Evolutionary conservation across 2,888 invertebrate genomes (phyloP), one percentile per base, ranked within the genome.

Genomic region (Stomorhina lunata): DNA sequence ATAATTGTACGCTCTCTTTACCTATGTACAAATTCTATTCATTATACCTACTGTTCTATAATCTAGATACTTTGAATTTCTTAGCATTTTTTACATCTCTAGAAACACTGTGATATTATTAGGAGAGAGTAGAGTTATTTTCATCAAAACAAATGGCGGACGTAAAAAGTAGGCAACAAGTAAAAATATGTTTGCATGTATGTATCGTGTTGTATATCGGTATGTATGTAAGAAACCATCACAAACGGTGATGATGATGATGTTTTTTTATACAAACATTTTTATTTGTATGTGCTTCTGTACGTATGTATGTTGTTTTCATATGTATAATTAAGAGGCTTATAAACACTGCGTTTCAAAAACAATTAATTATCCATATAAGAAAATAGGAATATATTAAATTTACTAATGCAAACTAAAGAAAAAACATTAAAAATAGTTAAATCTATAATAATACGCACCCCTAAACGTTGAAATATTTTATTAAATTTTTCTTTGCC

Each of bases 401-500:
- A 50, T n/a, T 27, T 27, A 17, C 3, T 32, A 63, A 63, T 29
- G n/a, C n/a, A n/a, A n/a, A 65, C 15, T 43, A 59, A 29, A 22
- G 78, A 55, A 81, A 72, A 66, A 84, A 86, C 34, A 53, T 66
- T 61, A 63, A 59, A 34, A 59, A 71, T 73, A 71, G 77, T n/a
- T n/a, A n/a, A n/a, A n/a, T n/a, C n/a, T 6, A 69, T 59, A 69
- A 50, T 75, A 63, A 85, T 88, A 87, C 88, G 89, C 89, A 90
- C 91, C 90, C 89, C 90, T 86, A 90, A 87, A 86, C 89, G 87
- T 83, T 89, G 90, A 87, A 90, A 89, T 88, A 91, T 87, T 88
- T 90, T 89, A 85, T 88, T 88, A 83, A 90, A 88, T 87, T 87
- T 90, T 85, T 88, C 90, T 86, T 88, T 90, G 87, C 91, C 87